These are phyloP conservation scores for Synanthedon tipuliformis DNA, from an alignment of 2,888 invertebrate genomes.

Conservation along the genomic window DNA sequence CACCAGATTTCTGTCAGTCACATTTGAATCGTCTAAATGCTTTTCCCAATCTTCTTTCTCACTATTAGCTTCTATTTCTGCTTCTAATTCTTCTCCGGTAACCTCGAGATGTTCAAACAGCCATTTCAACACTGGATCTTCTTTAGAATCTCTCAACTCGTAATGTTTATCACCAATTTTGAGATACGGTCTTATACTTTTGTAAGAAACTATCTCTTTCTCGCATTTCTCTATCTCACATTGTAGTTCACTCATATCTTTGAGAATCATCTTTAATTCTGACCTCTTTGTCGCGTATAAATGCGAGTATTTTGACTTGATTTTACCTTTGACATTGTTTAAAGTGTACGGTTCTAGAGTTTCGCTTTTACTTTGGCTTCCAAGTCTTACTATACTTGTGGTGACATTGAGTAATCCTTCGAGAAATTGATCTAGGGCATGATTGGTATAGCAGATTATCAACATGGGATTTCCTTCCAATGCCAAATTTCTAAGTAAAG, in stretches of 20 bases:
- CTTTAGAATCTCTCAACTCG: slow-evolving; percentile 28
- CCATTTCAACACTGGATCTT: slow-evolving; percentile 46
- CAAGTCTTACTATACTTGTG: slow-evolving; percentile 74
- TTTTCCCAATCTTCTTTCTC: slow-evolving; percentile 31
- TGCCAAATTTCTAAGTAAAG: slow-evolving; percentile 72
- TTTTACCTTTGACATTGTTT: slow-evolving; percentile 36
- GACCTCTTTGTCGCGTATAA: slow-evolving; percentile 37
- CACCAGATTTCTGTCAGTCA: slow-evolving; percentile 21
- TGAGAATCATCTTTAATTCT: slow-evolving; percentile 38
- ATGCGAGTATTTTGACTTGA: slow-evolving; percentile 46
- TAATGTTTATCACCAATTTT: slow-evolving; percentile 22
- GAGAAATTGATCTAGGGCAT: slow-evolving; percentile 88
- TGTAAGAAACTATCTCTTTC: slow-evolving; percentile 39
- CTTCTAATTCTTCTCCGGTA: slow-evolving; percentile 8
- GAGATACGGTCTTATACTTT: slow-evolving; percentile 30
- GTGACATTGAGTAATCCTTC: slow-evolving; percentile 74
- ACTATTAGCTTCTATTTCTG: slow-evolving; percentile 8
- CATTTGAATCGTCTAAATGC: slow-evolving; percentile 18
- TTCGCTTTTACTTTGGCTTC: slow-evolving; percentile 75
- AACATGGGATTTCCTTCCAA: slow-evolving; percentile 75
- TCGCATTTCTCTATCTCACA: slow-evolving; percentile 52
- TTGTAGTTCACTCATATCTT: slow-evolving; percentile 44
- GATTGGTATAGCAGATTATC: slow-evolving; percentile 86
- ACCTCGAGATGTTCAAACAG: slow-evolving; percentile 33
- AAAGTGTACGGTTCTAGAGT: slow-evolving; percentile 65